phyloP scores from a whole-genome alignment of 2,797 vertebrate genomes.

The Zenarchopterus dispar region DNA sequence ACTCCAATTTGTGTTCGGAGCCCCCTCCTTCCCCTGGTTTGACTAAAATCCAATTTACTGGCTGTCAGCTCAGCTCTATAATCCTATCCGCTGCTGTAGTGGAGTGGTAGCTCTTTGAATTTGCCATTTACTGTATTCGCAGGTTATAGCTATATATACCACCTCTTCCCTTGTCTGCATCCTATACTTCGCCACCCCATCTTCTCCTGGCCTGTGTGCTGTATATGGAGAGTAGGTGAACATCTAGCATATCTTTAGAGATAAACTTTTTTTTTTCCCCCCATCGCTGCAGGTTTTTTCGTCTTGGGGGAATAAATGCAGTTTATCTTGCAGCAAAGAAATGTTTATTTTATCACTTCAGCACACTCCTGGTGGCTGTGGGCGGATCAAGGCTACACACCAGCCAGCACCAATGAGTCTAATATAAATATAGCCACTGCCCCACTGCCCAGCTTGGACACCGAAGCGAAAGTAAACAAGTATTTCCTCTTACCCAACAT shows the following conservation, averaged over 20 bases:
- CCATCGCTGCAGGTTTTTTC: slow-evolving; percentile 67
- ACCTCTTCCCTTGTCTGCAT: slow-evolving; percentile 62
- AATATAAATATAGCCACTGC: slow-evolving; percentile 43
- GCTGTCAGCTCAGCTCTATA: slow-evolving; percentile 86
- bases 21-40: slow-evolving; percentile 78
- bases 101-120: slow-evolving; percentile 85
- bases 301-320: slow-evolving; percentile 68
- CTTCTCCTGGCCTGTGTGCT: slow-evolving; percentile 62
- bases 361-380: slow-evolving; percentile 58
- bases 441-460: slow-evolving; percentile 41
- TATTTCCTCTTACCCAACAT: slow-evolving; percentile 42
- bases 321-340: slow-evolving; percentile 73
- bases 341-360: slow-evolving; percentile 63
- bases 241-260: slow-evolving; percentile 72
- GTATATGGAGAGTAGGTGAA: slow-evolving; percentile 69
- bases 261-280: slow-evolving; percentile 73
- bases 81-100: slow-evolving; percentile 84
- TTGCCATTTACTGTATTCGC: slow-evolving; percentile 79
- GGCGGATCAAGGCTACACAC: slow-evolving; percentile 37
- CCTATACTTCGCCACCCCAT: slow-evolving; percentile 66
- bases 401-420: slow-evolving; percentile 30
- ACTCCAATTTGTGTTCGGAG: slow-evolving; percentile 81
- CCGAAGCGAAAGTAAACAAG: slow-evolving; percentile 51
- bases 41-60: slow-evolving; percentile 89
- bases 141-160: slow-evolving; percentile 78